Evolutionary conservation across 2,888 invertebrate genomes (phyloP), one percentile per base, ranked within the genome.

Genomic region (Sclerodermus sp.): DNA sequence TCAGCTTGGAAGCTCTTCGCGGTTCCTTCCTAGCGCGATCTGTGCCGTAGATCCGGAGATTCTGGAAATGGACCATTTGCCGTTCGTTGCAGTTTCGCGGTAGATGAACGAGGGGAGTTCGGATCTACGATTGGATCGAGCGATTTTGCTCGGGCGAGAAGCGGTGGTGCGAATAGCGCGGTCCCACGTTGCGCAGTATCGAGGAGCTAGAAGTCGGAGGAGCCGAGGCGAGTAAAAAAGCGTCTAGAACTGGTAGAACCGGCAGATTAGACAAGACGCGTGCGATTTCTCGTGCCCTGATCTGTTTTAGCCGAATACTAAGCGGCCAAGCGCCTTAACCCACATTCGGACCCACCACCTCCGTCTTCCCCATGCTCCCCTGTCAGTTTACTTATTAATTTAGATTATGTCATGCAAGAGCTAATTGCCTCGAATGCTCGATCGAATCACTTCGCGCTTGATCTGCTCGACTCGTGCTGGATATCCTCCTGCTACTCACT

Each of bases 371-470:
- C 59, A 72, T 76, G 62, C 60, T 74, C 55, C 49, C 74, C 75
- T 76, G 70, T 64, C 66, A 69, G 57, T 72, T 76, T 75, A 74
- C 74, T 76, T 76, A 76, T 76, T 76, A 75, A 76, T 76, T 75
- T 73, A 73, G 73, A 74, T 76, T 75, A 76, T 76, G 74, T 70
- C 67, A 64, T 55, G 60, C 62, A 74, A 73, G 76, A 76, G 76
- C 72, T 76, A 76, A 76, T 76, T 76, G 74, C 64, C 60, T 56
- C 55, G 55, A 64, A 62, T 49, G 53, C 49, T 53, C 32, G 44
- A 40, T 34, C 45, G 37, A 31, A 30, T 8, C 13, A n/a, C 6
- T 30, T 30, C 30, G 30, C 30, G 10, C 30, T 30, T 30, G 30
- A 30, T n/a, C n/a, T n/a, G n/a, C n/a, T n/a, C n/a, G n/a, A n/a